Evolutionary conservation across 92 coral and sea anemone genomes (phyloP).

Genomic region (Galaxea fascicularis): DNA sequence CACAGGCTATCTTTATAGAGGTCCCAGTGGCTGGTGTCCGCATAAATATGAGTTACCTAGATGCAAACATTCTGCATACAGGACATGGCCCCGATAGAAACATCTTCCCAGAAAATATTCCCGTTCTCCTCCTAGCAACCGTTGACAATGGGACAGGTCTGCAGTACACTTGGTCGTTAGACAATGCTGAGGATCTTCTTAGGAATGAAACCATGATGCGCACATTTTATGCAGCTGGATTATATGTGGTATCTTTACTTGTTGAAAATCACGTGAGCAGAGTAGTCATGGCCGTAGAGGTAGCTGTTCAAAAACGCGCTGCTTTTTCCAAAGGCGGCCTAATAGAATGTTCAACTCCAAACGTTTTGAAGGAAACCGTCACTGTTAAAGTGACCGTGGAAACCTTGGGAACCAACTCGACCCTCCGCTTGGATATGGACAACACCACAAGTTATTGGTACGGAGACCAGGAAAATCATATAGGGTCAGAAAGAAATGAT

Average conservation of each 20-base stretch:
- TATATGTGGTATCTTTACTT: constrained; percentile 31
- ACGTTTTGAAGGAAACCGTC: constrained; percentile 48
- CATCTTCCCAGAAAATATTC: constrained; percentile 59
- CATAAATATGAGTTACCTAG: constrained; percentile 28
- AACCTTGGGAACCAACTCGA: constrained; percentile 59
- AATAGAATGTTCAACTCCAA: constrained; percentile 48
- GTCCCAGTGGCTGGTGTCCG: constrained; percentile 37
- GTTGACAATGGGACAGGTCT: constrained; percentile 31
- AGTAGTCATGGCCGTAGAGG: neutral
- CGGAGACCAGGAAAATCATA: constrained; percentile 39
- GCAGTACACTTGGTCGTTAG: constrained; percentile 41
- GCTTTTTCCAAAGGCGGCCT: constrained; percentile 27
- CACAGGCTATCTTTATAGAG: constrained; percentile 57
- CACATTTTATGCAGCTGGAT: constrained; percentile 33
- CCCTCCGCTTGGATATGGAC: constrained; percentile 50
- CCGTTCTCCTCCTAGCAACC: constrained; percentile 36
- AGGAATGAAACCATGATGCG: neutral
- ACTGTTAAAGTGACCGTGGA: constrained; percentile 47
- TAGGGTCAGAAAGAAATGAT: neutral
- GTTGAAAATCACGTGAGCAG: constrained; percentile 64
- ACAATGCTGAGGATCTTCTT: neutral
- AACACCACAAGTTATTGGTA: constrained; percentile 63
- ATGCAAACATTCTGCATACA: constrained; percentile 5
- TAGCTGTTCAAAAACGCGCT: constrained; percentile 55
- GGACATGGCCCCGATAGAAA: constrained; percentile 59